These are phyloP conservation scores for Orthosia gracilis DNA, from an alignment of 2,888 invertebrate genomes.

Conservation along the genomic window DNA sequence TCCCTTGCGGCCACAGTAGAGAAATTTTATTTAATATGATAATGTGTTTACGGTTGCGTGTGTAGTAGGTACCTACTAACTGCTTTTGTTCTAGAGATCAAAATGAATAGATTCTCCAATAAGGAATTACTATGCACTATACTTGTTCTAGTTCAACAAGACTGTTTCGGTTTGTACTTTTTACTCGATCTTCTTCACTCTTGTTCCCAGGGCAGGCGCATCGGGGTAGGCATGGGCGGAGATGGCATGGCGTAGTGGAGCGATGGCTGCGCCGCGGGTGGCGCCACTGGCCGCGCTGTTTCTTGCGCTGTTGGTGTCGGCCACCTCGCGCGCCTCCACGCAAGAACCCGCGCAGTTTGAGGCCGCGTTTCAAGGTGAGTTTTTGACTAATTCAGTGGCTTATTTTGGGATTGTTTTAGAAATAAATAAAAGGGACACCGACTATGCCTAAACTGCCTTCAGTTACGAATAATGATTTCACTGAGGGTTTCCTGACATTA, in stretches of 20 bases:
- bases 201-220: slow-evolving; percentile 68
- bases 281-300: slow-evolving; percentile 78
- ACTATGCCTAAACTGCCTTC: no score
- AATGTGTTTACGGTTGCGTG: no score
- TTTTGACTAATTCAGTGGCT: slow-evolving; percentile 4
- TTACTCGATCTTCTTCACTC: neutral
- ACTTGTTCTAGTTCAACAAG: no score
- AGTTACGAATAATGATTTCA: no score
- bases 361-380: slow-evolving; percentile 92
- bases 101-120: no score
- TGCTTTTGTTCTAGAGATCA: no score
- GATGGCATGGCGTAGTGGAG: slow-evolving; percentile 87
- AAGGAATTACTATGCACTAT: no score
- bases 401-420: neutral
- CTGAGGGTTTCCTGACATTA: no score
- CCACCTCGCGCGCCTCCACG: slow-evolving; percentile 79
- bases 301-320: slow-evolving; percentile 77
- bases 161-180: neutral
- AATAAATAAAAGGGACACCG: no score
- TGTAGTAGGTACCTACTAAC: no score
- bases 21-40: neutral
- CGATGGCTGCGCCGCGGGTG: slow-evolving; percentile 83
- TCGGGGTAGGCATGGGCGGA: slow-evolving; percentile 81
- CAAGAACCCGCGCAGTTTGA: slow-evolving; percentile 86
- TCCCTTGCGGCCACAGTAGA: neutral